Conservation (phyloP, 1,140 invertebrate genomes). For the Drosophila albomicans region DNA sequence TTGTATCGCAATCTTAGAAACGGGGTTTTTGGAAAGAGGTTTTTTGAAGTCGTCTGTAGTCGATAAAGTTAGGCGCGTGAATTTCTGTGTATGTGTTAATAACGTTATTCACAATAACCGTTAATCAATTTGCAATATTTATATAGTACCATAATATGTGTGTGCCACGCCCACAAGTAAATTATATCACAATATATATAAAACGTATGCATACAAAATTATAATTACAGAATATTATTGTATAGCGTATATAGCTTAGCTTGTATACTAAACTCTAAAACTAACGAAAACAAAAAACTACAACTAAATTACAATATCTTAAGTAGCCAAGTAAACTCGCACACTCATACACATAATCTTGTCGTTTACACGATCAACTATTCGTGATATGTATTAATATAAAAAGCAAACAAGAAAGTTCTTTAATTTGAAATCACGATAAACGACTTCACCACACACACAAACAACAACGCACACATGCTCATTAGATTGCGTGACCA, state of each 20-base stretch:
- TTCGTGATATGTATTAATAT: conserved; percentile 16
- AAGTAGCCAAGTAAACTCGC: conserved; percentile 58
- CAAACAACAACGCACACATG: conserved; percentile 17
- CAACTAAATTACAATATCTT: conserved; percentile 48
- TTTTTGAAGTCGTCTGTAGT: neutral
- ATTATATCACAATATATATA: conserved; percentile 49
- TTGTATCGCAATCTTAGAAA: neutral
- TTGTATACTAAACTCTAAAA: conserved; percentile 53
- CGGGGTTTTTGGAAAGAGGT: neutral
- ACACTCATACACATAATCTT: conserved; percentile 16
- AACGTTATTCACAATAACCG: conserved; percentile 63
- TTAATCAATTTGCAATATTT: conserved; percentile 74
- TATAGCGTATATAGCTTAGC: conserved; percentile 67
- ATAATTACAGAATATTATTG: conserved; percentile 37
- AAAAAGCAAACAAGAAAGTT: neutral
- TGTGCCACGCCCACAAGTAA: conserved; percentile 49
- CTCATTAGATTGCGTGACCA: conserved; percentile 25
- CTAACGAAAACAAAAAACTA: conserved; percentile 7
- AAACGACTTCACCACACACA: conserved; percentile 9
- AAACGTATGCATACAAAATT: conserved; percentile 35
- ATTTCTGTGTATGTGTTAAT: conserved; percentile 48
- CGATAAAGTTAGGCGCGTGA: conserved; percentile 26
- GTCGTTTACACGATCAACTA: conserved; percentile 20
- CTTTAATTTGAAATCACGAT: conserved; percentile 6
- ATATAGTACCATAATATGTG: conserved; percentile 54